Conservation (phyloP, 2,888 invertebrate genomes). For the Torymus tubicola region DNA sequence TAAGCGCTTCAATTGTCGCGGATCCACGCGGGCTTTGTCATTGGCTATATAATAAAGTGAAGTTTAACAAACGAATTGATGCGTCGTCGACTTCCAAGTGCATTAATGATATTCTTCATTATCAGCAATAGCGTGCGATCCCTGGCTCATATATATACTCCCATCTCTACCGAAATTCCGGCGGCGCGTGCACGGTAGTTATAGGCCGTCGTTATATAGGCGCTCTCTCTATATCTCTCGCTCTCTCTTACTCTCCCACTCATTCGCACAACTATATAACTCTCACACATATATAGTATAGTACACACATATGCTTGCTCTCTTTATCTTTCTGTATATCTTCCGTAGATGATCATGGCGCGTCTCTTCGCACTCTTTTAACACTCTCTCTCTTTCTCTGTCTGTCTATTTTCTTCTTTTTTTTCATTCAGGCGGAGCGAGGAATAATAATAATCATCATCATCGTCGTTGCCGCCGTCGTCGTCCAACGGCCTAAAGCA, state of each 20-base stretch:
- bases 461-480: background rate
- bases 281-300: background rate
- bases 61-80: too few species aligned
- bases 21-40: too few species aligned
- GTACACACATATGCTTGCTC: background rate
- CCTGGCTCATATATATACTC: too few species aligned
- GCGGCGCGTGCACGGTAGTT: constrained; percentile 45
- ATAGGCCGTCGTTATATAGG: constrained; percentile 48
- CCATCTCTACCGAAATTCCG: constrained; percentile 17
- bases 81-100: too few species aligned
- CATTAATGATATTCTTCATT: too few species aligned
- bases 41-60: too few species aligned
- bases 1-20: too few species aligned
- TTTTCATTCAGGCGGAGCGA: constrained; percentile 42
- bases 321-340: background rate
- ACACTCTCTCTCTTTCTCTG: background rate
- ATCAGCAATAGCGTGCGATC: too few species aligned
- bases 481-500: constrained; percentile 61
- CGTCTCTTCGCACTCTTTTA: constrained; percentile 3
- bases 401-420: constrained; percentile 12
- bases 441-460: constrained; percentile 24
- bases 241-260: too few species aligned
- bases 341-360: background rate
- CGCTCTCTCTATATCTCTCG: background rate
- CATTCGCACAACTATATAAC: constrained; percentile 9